Conservation (phyloP, 1,140 invertebrate species). For the Magallana angulata region DNA sequence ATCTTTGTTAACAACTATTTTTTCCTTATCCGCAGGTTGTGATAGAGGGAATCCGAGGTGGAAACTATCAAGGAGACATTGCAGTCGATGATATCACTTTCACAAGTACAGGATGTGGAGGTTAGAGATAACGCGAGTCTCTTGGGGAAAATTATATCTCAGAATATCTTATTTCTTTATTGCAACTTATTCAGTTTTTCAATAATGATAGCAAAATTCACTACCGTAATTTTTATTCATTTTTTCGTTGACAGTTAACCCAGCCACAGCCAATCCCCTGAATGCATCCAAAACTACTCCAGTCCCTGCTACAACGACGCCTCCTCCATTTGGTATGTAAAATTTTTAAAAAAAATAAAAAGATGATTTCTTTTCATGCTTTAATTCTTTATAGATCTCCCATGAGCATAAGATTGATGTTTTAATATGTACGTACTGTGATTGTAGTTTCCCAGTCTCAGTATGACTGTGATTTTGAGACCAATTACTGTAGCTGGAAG, state of each 20-base stretch:
- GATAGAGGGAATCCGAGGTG: constrained; percentile 84
- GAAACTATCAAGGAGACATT: constrained; percentile 83
- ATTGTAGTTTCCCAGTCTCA: constrained; percentile 58
- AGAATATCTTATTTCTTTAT: too few species aligned
- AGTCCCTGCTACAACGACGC: constrained; percentile 42
- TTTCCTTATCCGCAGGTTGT: constrained; percentile 49
- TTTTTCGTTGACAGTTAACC: constrained; percentile 58
- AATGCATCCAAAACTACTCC: constrained; percentile 52
- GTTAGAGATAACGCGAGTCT: constrained; percentile 54
- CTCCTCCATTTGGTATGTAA: constrained; percentile 62
- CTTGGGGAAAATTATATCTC: too few species aligned
- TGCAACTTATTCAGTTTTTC: too few species aligned
- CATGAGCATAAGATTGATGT: not conserved
- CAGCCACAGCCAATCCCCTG: constrained; percentile 59
- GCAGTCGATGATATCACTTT: constrained; percentile 72
- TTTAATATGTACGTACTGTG: not conserved
- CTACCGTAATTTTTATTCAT: not conserved
- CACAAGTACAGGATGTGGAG: constrained; percentile 63
- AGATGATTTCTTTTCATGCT: not conserved
- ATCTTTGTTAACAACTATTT: not conserved
- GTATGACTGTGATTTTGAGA: constrained; percentile 71
- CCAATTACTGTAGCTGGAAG: constrained; percentile 63
- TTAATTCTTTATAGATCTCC: not conserved
- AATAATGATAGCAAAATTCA: not conserved
- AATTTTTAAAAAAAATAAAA: too few species aligned